Conservation (phyloP, 2,888 invertebrate species). For the Lithophane ornitopus region DNA sequence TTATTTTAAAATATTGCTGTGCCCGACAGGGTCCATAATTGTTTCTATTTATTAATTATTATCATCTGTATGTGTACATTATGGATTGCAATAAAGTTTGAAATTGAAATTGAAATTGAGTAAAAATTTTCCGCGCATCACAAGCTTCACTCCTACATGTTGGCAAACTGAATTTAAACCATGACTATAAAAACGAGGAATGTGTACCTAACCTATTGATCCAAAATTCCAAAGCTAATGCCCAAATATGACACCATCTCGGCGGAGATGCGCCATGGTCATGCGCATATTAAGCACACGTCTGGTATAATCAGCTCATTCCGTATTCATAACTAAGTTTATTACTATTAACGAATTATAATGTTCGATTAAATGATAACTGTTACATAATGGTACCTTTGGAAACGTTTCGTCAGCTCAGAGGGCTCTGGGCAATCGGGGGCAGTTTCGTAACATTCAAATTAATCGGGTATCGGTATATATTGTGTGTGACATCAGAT, state of each 20-base stretch:
- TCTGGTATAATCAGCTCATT: constrained; percentile 37
- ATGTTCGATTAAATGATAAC: constrained; percentile 34
- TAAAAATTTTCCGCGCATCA: not conserved
- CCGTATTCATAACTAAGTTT: constrained; percentile 51
- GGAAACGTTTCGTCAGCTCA: constrained; percentile 43
- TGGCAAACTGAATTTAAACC: not conserved
- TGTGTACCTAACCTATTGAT: not conserved
- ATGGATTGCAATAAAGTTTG: too few relatives aligned
- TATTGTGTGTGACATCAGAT: constrained; percentile 62
- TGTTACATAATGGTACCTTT: constrained; percentile 51
- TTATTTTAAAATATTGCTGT: too few relatives aligned
- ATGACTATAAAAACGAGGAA: not conserved
- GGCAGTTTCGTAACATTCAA: constrained; percentile 67
- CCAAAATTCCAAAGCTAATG: not conserved
- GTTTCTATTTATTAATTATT: too few relatives aligned
- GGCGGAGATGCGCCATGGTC: constrained; percentile 31
- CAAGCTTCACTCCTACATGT: not conserved
- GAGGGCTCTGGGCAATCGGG: constrained; percentile 42
- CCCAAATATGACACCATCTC: constrained; percentile 1
- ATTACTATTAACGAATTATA: constrained; percentile 45
- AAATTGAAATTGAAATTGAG: too few relatives aligned
- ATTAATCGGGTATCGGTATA: constrained; percentile 70
- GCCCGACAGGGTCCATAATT: too few relatives aligned
- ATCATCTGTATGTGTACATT: too few relatives aligned
- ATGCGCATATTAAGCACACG: constrained; percentile 21